A percentile compares a stretch with the other conserved stretches of the same genome.
These are phyloP conservation scores for Atta colombica DNA, from an alignment of 1,140 invertebrate genomes.

Conservation along the genomic window DNA sequence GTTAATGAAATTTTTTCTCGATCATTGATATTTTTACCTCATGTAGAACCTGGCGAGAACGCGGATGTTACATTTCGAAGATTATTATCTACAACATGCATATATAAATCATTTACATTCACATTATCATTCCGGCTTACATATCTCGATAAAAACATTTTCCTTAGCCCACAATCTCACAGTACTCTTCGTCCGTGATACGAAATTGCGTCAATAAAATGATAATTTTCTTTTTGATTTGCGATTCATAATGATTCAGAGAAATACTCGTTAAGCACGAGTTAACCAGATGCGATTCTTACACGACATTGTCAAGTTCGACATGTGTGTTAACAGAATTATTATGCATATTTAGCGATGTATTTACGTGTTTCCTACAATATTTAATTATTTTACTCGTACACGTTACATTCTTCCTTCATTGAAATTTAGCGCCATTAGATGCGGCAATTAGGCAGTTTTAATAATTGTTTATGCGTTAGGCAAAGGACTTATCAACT, in stretches of 20 bases:
- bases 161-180: conserved; percentile 64
- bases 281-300: conserved; percentile 54
- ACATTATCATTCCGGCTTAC: conserved; percentile 62
- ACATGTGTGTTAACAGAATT: conserved; percentile 3
- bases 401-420: conserved; percentile 26
- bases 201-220: conserved; percentile 70
- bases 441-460: conserved; percentile 67
- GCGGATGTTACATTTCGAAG: conserved; percentile 60
- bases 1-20: conserved; percentile 53
- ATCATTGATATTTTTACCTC: conserved; percentile 62
- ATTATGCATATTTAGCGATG: conserved; percentile 53
- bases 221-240: conserved; percentile 40
- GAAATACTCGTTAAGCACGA: conserved; percentile 51
- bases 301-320: conserved; percentile 27
- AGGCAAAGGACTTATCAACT: conserved; percentile 14
- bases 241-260: conserved; percentile 46
- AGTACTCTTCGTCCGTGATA: conserved; percentile 56
- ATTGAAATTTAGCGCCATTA: conserved; percentile 37
- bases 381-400: conserved; percentile 37
- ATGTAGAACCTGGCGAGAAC: conserved; percentile 61
- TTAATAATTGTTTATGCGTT: conserved; percentile 65
- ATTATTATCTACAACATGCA: conserved; percentile 72
- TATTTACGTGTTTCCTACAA: conserved; percentile 58
- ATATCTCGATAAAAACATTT: conserved; percentile 68
- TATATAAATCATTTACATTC: conserved; percentile 76